A percentile compares a stretch with the other conserved stretches of the same genome.
Evolutionary conservation across 2,113 vertebrate species (phyloP).

Genomic region (Malurus melanocephalus): DNA sequence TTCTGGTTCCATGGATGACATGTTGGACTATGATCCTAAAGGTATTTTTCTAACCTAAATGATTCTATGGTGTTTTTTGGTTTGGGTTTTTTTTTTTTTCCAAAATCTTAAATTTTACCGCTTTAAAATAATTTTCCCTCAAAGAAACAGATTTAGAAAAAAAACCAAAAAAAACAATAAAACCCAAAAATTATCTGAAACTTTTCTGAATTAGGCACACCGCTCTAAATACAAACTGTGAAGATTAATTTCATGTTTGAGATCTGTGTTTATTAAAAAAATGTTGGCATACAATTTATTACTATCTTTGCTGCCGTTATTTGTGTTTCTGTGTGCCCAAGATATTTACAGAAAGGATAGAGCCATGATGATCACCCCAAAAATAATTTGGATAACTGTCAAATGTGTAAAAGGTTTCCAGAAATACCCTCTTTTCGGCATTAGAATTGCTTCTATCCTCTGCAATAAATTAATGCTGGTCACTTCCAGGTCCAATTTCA

Average conservation of each 20-base stretch:
- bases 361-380: background rate
- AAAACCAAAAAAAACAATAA: too few relatives aligned
- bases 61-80: background rate
- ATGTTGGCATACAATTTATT: background rate
- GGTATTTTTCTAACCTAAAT: background rate
- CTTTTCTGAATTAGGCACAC: background rate
- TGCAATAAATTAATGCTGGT: background rate
- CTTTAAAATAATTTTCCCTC: background rate
- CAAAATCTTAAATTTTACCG: background rate
- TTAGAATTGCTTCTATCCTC: background rate
- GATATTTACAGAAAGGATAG: background rate
- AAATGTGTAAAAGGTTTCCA: background rate
- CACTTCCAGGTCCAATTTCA: background rate
- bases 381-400: background rate
- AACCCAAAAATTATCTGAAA: background rate
- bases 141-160: background rate
- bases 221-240: background rate
- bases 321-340: background rate
- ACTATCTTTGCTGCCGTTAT: background rate
- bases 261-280: background rate
- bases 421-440: background rate
- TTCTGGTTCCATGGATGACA: background rate
- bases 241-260: background rate
- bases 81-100: background rate
- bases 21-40: background rate